phyloP scores from a whole-genome alignment of 1,140 invertebrate species.

The Bombus consobrinus region DNA sequence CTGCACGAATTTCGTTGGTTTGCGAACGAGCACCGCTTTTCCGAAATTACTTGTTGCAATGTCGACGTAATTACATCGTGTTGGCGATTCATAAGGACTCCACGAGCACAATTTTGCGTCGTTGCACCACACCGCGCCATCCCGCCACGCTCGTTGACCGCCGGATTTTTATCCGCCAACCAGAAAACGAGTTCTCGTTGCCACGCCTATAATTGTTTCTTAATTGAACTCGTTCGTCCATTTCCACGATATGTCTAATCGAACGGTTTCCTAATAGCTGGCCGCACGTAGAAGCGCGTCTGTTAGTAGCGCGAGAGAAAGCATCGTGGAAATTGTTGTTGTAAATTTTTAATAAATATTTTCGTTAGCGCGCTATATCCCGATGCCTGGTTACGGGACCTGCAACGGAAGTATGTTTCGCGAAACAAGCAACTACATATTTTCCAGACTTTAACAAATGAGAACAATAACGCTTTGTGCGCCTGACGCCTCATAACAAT shows the following conservation, averaged over 20 bases:
- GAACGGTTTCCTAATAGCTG: not conserved
- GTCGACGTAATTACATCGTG: constrained; percentile 36
- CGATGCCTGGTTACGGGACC: too few species aligned
- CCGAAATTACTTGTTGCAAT: constrained; percentile 30
- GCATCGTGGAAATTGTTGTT: too few species aligned
- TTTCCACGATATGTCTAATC: not conserved
- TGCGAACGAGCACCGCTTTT: constrained; percentile 23
- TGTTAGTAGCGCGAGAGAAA: too few species aligned
- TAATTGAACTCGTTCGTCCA: constrained; percentile 10
- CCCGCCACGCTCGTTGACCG: not conserved
- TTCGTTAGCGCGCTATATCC: not conserved
- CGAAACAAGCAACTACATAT: constrained; percentile 37
- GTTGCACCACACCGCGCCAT: not conserved
- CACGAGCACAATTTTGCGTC: constrained; percentile 13
- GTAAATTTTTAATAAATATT: constrained; percentile 8
- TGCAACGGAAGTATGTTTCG: not conserved
- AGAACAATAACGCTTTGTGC: not conserved
- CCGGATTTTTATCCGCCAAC: constrained; percentile 33
- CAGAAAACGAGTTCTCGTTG: constrained; percentile 10
- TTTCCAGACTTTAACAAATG: constrained; percentile 1
- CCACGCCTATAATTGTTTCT: constrained; percentile 14
- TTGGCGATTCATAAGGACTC: constrained; percentile 32
- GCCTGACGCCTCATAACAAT: not conserved
- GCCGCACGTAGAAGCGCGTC: not conserved
- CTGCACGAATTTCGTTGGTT: not conserved